Evolutionary conservation across 2,113 vertebrate genomes (phyloP).

Genomic region (Taurulus bubalis): DNA sequence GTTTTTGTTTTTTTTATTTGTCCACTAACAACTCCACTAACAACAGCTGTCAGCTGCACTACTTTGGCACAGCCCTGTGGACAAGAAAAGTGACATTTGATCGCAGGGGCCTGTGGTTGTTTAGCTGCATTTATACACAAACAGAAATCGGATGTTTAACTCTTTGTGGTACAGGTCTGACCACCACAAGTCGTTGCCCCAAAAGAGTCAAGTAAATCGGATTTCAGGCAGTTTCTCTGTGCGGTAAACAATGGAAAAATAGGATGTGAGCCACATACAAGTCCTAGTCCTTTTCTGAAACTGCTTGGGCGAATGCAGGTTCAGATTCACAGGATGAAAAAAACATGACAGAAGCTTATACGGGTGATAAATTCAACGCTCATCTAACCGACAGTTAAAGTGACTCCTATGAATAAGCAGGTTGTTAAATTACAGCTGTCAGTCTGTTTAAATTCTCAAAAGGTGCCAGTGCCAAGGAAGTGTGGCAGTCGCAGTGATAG

Average conservation of each 20-base stretch:
- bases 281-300: neutral
- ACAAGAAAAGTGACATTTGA: slow-evolving; percentile 45
- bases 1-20: slow-evolving; percentile 1
- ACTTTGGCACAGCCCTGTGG: neutral
- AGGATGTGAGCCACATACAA: neutral
- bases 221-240: neutral
- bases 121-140: slow-evolving; percentile 26
- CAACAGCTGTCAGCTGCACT: neutral
- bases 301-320: neutral
- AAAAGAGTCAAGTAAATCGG: slow-evolving; percentile 1
- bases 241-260: neutral
- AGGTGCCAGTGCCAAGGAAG: neutral
- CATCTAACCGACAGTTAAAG: slow-evolving; percentile 7
- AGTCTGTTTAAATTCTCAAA: neutral
- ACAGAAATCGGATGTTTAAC: slow-evolving; percentile 47
- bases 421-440: neutral
- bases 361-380: neutral
- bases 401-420: neutral
- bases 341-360: neutral
- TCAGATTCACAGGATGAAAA: neutral
- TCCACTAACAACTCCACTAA: neutral
- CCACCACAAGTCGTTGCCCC: neutral
- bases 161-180: slow-evolving; percentile 23
- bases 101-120: slow-evolving; percentile 43
- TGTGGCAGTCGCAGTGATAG: neutral